phyloP scores from a whole-genome alignment of 2,797 vertebrate species.

The Thamnophis elegans region DNA sequence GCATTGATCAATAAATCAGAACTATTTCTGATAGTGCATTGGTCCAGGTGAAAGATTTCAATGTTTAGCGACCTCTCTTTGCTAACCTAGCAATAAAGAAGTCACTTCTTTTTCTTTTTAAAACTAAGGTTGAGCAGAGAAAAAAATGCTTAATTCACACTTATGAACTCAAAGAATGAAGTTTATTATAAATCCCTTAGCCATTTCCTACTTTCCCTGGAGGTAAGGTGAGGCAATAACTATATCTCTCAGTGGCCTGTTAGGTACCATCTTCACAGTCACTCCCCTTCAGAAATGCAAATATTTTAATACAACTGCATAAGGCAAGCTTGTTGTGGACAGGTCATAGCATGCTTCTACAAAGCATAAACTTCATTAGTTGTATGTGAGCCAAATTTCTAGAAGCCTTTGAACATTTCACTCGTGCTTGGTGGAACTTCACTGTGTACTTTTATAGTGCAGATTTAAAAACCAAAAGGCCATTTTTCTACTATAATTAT shows the following conservation, averaged over 20 bases:
- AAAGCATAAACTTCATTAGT: background rate
- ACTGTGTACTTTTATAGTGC: background rate
- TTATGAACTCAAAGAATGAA: background rate
- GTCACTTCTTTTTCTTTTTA: accelerated
- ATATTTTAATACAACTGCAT: background rate
- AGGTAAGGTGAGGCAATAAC: background rate
- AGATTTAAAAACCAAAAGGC: background rate
- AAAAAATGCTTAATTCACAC: background rate
- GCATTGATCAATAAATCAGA: background rate
- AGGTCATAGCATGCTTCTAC: background rate
- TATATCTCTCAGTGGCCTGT: background rate
- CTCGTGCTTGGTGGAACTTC: background rate
- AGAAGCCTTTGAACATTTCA: background rate
- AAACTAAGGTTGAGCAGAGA: background rate
- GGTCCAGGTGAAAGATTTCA: background rate
- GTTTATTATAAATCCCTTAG: slow-evolving; percentile 6
- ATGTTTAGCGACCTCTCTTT: background rate
- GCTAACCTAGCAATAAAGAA: background rate
- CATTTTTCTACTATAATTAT: background rate
- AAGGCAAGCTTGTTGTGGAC: background rate
- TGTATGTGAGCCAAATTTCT: background rate
- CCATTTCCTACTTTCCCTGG: slow-evolving; percentile 1
- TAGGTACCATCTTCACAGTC: slow-evolving; percentile 10
- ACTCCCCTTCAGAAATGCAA: background rate
- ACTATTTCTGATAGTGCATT: background rate